Evolutionary conservation across 2,113 vertebrate species (phyloP), one percentile per base, ranked within the genome.

Genomic region (Polypterus senegalus): DNA sequence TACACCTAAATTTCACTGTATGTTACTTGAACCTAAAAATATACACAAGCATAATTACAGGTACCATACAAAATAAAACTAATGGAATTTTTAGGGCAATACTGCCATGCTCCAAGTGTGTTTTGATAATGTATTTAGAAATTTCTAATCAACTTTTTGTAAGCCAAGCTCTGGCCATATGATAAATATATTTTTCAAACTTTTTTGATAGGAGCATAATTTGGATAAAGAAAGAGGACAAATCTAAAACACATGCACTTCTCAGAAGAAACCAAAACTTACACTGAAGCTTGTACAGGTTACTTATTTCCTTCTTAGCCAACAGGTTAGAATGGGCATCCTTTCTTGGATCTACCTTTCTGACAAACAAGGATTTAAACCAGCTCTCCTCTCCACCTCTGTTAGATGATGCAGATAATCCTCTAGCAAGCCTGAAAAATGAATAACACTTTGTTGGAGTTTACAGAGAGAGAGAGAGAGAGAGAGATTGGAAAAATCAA

Each of bases 261-360:
- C 27, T 2, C 27, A 27, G 27, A 27, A 44, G 3, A 48, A 60
- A 6, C 9, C 2, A 4, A 27, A 63, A 88, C 90, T 82, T 86
- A 99, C 96, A 91, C 64, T 99, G 96, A 54, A 99, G 77, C 77
- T 99, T 99, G 78, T 97, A 99, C 55, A 99, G 86, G 68, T 92
- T 99, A 83, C 79, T 92, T 61, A 91, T 94, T 81, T 99, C 96
- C 65, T 85, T 89, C 82, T 99, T 98, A 68, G 96, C 90, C 49
- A 99, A 85, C 58, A 99, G 88, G 67, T 97, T 93, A 67, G 96
- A 97, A 74, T 99, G 96, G 59, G 96, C 93, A 9, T 98, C 96
- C 77, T 97, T 99, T 68, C 96, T 86, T 4, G 96, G 94, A 64
- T 97, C 91, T 1, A 99, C 96, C 64, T 98, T 97, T 71, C 93